Conservation (phyloP, 2,888 invertebrate genomes). For the Sinotaia quadrata region DNA sequence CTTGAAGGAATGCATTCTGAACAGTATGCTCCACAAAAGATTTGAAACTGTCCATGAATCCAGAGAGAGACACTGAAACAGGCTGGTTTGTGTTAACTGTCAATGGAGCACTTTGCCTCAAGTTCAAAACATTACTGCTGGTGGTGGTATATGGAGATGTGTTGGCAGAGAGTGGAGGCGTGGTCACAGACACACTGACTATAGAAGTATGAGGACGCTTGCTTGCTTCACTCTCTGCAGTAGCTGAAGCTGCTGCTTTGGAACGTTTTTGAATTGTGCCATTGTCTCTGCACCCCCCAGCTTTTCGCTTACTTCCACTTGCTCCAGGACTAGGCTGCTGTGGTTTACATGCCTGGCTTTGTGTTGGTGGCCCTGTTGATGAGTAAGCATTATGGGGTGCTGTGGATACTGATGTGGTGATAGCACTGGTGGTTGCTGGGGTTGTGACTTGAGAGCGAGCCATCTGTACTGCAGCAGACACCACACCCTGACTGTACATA, state of each 20-base stretch:
- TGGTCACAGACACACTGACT: slow-evolving; percentile 59
- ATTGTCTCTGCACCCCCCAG: slow-evolving; percentile 46
- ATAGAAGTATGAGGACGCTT: neutral
- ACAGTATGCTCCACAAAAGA: slow-evolving; percentile 71
- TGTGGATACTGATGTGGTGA: slow-evolving; percentile 61
- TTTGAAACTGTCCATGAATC: slow-evolving; percentile 68
- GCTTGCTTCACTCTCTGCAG: neutral
- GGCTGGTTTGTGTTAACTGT: slow-evolving; percentile 57
- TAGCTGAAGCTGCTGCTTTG: slow-evolving; percentile 40
- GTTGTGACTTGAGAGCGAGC: slow-evolving; percentile 15
- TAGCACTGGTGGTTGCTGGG: neutral
- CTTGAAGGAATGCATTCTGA: slow-evolving; percentile 66
- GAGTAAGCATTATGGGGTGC: slow-evolving; percentile 28
- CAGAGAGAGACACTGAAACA: slow-evolving; percentile 70
- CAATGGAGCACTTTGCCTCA: slow-evolving; percentile 42
- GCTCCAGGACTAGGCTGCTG: slow-evolving; percentile 31
- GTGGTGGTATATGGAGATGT: slow-evolving; percentile 60
- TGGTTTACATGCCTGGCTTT: slow-evolving; percentile 12
- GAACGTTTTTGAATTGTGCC: slow-evolving; percentile 28
- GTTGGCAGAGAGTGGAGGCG: slow-evolving; percentile 61
- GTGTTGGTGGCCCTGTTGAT: neutral
- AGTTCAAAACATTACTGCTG: slow-evolving; percentile 42
- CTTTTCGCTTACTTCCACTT: slow-evolving; percentile 49
- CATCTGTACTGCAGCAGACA: slow-evolving; percentile 29
- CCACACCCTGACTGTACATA: slow-evolving; percentile 73